These are phyloP conservation scores for Eolophus roseicapilla DNA, from an alignment of 2,113 vertebrate genomes.

Conservation along the genomic window DNA sequence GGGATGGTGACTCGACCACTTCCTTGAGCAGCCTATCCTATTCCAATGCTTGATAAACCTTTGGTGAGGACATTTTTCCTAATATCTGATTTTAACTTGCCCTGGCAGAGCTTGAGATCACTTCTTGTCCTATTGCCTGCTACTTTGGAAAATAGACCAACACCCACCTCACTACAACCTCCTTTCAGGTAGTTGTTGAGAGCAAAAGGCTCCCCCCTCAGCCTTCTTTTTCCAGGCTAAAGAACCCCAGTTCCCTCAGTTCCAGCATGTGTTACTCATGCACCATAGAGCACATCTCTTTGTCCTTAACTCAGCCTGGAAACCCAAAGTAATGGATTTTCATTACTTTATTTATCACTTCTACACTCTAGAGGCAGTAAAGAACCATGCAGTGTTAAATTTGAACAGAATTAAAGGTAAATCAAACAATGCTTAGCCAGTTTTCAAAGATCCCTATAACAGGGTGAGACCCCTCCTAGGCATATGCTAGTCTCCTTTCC, in stretches of 20 bases:
- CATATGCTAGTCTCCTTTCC: neutral
- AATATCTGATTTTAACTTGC: neutral
- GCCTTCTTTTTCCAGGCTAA: neutral
- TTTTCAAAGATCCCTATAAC: neutral
- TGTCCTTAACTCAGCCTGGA: neutral
- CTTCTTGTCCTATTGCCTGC: neutral
- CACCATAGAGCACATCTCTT: neutral
- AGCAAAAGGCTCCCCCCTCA: too few relatives aligned
- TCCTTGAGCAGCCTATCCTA: neutral
- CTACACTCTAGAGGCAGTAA: neutral
- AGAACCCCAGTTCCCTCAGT: fast-evolving
- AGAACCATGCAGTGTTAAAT: neutral
- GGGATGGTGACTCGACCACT: neutral
- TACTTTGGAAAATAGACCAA: neutral
- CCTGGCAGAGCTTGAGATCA: neutral
- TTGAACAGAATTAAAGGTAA: neutral
- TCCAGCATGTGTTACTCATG: neutral
- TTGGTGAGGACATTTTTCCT: neutral
- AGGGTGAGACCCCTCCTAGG: fast-evolving
- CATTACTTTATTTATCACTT: neutral
- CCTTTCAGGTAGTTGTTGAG: neutral
- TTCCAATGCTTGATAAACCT: neutral
- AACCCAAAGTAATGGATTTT: neutral
- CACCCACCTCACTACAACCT: neutral
- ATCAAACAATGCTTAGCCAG: neutral